Evolutionary conservation across 2,888 invertebrate species (phyloP).

Genomic region (Melipona beecheii): DNA sequence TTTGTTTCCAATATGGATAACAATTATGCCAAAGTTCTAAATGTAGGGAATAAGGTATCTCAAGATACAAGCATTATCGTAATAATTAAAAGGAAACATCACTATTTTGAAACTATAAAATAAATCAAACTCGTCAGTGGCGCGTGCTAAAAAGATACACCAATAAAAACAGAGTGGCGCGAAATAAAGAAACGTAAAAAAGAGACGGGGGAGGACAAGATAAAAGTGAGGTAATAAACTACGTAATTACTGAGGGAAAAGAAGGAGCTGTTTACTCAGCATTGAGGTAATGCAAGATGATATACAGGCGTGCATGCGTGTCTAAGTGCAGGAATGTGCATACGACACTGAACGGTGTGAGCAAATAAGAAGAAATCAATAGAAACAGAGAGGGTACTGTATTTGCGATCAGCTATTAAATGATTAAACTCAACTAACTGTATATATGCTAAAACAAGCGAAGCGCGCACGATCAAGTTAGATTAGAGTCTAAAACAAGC

Average conservation of each 20-base stretch:
- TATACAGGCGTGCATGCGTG: constrained; percentile 69
- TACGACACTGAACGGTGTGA: constrained; percentile 60
- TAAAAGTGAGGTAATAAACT: constrained; percentile 11
- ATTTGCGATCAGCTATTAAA: constrained; percentile 11
- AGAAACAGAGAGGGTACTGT: neutral
- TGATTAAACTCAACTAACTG: constrained; percentile 6
- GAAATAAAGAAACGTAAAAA: neutral
- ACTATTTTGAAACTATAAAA: neutral
- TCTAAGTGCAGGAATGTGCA: constrained; percentile 70
- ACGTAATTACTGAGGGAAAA: neutral
- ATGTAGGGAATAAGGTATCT: neutral
- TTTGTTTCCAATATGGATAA: neutral
- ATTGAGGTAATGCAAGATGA: constrained; percentile 74
- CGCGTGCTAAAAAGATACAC: neutral
- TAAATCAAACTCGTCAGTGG: neutral
- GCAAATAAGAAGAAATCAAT: constrained; percentile 47
- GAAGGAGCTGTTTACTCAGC: constrained; percentile 71
- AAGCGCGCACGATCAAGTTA: constrained; percentile 15
- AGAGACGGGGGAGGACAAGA: neutral
- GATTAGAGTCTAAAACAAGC: constrained; percentile 5
- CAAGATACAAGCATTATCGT: neutral
- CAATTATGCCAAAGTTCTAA: neutral
- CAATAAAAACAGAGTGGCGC: too few relatives aligned
- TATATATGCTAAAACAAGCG: constrained; percentile 26
- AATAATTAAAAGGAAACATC: neutral